Conservation (phyloP, 2,888 invertebrate species). For the Dioctria rufipes region DNA sequence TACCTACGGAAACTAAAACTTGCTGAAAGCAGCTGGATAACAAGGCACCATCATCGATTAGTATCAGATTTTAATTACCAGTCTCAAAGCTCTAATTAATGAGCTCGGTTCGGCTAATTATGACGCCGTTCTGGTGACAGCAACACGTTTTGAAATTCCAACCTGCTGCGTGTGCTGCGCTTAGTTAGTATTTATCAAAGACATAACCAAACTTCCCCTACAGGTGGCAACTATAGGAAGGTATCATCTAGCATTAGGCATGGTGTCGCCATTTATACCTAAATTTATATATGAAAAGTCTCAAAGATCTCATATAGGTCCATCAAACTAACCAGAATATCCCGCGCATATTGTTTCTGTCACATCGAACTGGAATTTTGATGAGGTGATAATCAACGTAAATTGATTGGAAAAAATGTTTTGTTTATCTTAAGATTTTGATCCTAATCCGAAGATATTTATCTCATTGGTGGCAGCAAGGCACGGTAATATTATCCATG, state of each 20-base stretch:
- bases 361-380: conserved; percentile 45
- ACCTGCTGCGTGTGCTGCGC: conserved; percentile 1
- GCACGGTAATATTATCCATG: background rate
- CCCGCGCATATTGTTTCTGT: conserved; percentile 19
- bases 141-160: conserved; percentile 8
- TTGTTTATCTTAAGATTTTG: conserved; percentile 16
- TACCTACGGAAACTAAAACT: background rate
- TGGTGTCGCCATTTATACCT: background rate
- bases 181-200: background rate
- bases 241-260: background rate
- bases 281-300: too few relatives aligned
- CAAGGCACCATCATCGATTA: background rate
- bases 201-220: conserved; percentile 4
- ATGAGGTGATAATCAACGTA: conserved; percentile 50
- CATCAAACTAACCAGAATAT: background rate
- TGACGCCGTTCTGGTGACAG: conserved; percentile 44
- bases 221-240: conserved; percentile 16
- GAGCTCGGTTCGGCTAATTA: conserved; percentile 39
- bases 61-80: conserved; percentile 4
- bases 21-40: background rate
- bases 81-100: conserved; percentile 29
- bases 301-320: background rate
- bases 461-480: background rate
- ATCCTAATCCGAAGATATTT: conserved; percentile 18
- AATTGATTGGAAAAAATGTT: conserved; percentile 38